Conservation (phyloP, 2,888 invertebrate genomes). For the Megastigmus dorsalis region DNA sequence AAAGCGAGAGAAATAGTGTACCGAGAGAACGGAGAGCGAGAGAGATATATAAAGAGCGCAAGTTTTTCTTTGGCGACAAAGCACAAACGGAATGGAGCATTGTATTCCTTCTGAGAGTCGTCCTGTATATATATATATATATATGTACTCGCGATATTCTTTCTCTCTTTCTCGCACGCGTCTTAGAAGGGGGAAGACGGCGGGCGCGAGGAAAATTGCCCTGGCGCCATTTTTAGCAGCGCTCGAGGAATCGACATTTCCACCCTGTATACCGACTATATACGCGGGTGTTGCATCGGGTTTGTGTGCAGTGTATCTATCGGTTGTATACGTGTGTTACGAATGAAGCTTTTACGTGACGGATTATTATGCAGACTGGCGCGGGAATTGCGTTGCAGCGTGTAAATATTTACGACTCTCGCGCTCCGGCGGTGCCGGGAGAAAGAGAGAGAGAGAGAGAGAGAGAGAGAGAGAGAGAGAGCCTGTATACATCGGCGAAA, state of each 20-base stretch:
- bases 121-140: no score
- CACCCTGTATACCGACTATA: not conserved
- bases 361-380: constrained; percentile 4
- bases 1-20: not conserved
- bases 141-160: not conserved
- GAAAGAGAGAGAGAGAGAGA: no score
- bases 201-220: not conserved
- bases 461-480: no score
- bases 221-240: not conserved
- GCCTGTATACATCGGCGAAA: not conserved
- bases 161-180: no score
- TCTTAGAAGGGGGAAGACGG: not conserved
- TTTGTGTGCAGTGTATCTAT: no score
- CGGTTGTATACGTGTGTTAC: not conserved
- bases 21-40: not conserved
- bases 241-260: not conserved
- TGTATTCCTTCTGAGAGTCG: not conserved
- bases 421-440: no score
- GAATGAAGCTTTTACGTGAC: constrained; percentile 39
- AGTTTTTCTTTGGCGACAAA: not conserved
- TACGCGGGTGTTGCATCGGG: not conserved
- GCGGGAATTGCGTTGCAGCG: constrained; percentile 33
- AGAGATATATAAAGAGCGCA: not conserved
- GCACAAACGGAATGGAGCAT: constrained; percentile 13
- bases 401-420: constrained; percentile 42